Base-by-base conservation (phyloP, 2,797 vertebrate genomes). In the Pangasius mekongensis region DNA sequence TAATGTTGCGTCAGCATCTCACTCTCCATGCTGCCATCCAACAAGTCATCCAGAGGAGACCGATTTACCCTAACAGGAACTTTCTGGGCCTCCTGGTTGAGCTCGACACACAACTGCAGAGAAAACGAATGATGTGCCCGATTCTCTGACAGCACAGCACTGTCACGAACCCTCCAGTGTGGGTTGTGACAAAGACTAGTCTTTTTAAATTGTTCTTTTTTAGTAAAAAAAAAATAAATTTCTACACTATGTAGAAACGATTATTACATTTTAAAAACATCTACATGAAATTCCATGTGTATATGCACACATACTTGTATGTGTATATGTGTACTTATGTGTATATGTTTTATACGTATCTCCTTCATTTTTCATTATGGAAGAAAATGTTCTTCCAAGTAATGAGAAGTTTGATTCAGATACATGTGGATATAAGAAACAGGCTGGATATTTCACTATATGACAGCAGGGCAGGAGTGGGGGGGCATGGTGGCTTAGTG, bases 1-100 rank as follows among this genome's bases (percentile, higher is more conserved):
- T 99, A 90, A 99, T 99, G 98, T 91, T 98, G 88, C 94, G 92
- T 78, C 97, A 97, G 86, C 96, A 89, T 87, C 94, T 98, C 20
- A 90, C 96, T 11, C 91, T 99, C 76, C 92, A 89, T 58, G 95
- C 97, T 86, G 98, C 98, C 6, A 94, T 99, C 90, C 94, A 94
- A 84, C 94, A 91, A 0, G 93, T 99, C 77, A 93, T 96, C 88
- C 93, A 97, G 89, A 95, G 93, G 88, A 94, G 97, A 88, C 94
- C 96, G 66, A 93, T 97, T 89, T 97, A 95, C 87, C 97, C 97
- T 3, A 97, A 97, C 93, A 90, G 93, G 88, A 96, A 96, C 86
- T 97, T 97, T 92, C 93, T 97, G 86, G 93, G 92, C 0, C 94
- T 95, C 54, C 95, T 97, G 33, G 93, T 96, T 62, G 94, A 93